Conservation (phyloP, 1,140 invertebrate species). For the Elysia chlorotica region DNA sequence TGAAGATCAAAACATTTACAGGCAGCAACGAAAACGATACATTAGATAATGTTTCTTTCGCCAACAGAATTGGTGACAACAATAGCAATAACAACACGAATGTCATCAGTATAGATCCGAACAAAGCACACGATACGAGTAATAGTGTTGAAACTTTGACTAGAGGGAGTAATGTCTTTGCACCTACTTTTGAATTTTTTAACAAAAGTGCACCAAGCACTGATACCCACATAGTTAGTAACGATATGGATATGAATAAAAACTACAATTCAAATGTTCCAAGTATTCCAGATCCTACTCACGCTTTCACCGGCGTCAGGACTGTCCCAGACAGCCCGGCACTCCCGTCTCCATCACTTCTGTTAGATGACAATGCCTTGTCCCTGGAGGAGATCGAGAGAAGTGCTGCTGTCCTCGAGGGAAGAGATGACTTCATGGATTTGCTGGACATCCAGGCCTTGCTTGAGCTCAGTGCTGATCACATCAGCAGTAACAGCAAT, state of each 20-base stretch:
- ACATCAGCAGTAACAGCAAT: no score
- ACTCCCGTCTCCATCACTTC: background rate
- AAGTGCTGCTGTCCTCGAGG: background rate
- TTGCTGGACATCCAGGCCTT: background rate
- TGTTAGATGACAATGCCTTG: background rate
- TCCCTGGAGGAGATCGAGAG: slow-evolving; percentile 15
- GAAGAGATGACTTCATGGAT: background rate
- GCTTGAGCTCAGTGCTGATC: background rate
- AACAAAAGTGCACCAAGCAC: no score
- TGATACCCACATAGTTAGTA: background rate
- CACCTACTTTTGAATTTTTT: no score
- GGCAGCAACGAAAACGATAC: background rate
- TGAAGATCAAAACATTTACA: background rate
- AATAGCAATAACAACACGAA: background rate
- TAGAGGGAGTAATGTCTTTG: no score
- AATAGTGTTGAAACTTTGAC: no score
- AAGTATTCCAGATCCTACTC: background rate
- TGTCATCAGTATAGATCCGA: background rate
- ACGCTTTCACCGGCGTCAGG: background rate
- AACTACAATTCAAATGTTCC: background rate
- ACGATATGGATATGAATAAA: background rate
- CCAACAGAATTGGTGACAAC: background rate
- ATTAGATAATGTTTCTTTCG: background rate
- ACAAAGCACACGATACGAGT: background rate
- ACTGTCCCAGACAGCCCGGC: no score